Conservation (phyloP, 2,797 vertebrate genomes). For the Urophycis tenuis region DNA sequence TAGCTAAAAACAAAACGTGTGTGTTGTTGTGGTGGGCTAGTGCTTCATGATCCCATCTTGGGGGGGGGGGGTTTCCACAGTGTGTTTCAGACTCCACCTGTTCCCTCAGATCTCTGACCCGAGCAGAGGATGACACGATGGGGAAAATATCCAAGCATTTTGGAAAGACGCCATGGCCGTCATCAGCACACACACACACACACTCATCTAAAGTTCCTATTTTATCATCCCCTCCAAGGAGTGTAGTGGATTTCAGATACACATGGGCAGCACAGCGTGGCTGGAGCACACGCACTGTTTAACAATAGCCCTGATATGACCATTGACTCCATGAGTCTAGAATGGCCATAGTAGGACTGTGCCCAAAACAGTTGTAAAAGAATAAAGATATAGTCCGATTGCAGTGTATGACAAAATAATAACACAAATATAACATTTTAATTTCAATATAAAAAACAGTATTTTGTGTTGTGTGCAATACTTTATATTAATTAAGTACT, state of each 20-base stretch:
- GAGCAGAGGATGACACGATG: slow-evolving; percentile 43
- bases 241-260: background rate
- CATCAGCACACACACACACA: slow-evolving; percentile 4
- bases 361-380: background rate
- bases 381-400: background rate
- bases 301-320: background rate
- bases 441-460: background rate
- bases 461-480: background rate
- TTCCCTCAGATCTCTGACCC: slow-evolving; percentile 41
- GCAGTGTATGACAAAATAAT: too few relatives aligned
- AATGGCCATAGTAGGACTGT: background rate
- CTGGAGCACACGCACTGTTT: background rate
- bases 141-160: slow-evolving; percentile 43
- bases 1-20: background rate
- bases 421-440: background rate
- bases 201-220: background rate
- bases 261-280: background rate
- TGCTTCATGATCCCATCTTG: background rate
- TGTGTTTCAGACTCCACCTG: slow-evolving; percentile 54
- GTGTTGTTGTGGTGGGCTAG: background rate
- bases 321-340: background rate
- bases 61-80: slow-evolving; percentile 57
- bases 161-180: slow-evolving; percentile 41
- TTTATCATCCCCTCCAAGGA: background rate
- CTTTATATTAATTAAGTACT: background rate